Base-by-base conservation (phyloP, 2,113 vertebrate species). In the Alethe diademata region DNA sequence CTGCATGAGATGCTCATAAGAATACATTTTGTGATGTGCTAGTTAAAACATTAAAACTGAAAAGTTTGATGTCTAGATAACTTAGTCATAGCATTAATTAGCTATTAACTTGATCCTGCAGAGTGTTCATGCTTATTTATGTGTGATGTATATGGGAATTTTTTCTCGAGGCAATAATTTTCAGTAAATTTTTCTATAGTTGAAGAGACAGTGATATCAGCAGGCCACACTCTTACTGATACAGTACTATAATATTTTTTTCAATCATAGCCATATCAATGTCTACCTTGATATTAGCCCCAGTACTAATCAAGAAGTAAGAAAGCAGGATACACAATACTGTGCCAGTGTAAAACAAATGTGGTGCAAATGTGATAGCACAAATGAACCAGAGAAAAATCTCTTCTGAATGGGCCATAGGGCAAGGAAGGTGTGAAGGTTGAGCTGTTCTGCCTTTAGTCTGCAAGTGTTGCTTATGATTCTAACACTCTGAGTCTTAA, bases 41-140 rank as follows among this genome's bases (percentile, higher is more conserved):
- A 67, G 64, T 91, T 86, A 51, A 50, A 45, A 40, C 33, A 35
- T 78, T 45, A 65, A 57, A 72, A 43, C 42, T 25, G 78, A 70
- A 9, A 40, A 86, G 71, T 93, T 78, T 74, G 36, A 42, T 89
- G 47, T 51, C 50, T 82, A 40, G 22, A 16, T 90, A 73, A 90
- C 42, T 92, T 93, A 72, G 45, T 78, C 56, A 28, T 57, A 67
- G 78, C 42, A 29, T 92, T 92, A 93, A 91, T 94, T 88, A 91
- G 85, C 47, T 92, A 29, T 79, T 94, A 79, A 62, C 62, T 89
- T 70, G 78, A 62, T 92, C 28, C 66, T 93, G 50, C 38, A 29
- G 71, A 61, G 29, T 94, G 90, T 88, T 83, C 67, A 73, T 85
- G 78, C 58, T 83, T 85, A 62, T 54, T 93, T 91, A 35, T 78